Evolutionary conservation across 1,140 invertebrate genomes (phyloP).

Genomic region (Ostrea denselamellosa): DNA sequence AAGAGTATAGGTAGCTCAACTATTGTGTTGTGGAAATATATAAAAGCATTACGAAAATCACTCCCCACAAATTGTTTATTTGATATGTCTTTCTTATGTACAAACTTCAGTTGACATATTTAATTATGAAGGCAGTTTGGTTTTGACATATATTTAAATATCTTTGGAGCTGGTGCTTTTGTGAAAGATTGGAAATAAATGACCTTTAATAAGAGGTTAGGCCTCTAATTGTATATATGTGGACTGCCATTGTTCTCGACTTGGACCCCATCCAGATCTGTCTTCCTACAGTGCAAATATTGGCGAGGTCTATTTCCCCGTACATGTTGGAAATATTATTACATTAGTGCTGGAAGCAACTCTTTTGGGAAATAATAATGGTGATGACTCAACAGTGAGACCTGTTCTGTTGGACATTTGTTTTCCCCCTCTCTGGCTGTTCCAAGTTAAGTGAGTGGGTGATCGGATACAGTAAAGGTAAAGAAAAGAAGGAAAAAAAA

Average conservation of each 20-base stretch:
- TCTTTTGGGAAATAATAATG: constrained; percentile 40
- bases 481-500: not conserved
- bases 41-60: not conserved
- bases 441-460: not conserved
- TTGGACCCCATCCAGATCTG: constrained; percentile 24
- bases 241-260: not conserved
- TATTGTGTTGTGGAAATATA: not conserved
- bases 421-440: not conserved
- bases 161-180: constrained; percentile 9
- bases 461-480: not conserved
- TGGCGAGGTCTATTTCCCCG: constrained; percentile 25
- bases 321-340: constrained; percentile 31
- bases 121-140: constrained; percentile 12
- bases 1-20: not conserved
- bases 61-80: not conserved
- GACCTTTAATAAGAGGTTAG: constrained; percentile 35
- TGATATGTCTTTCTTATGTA: constrained; percentile 8
- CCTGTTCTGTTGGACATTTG: not conserved
- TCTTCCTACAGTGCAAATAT: constrained; percentile 35
- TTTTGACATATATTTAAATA: constrained; percentile 39
- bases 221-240: constrained; percentile 22
- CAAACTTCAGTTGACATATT: constrained; percentile 38
- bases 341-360: constrained; percentile 28
- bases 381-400: constrained; percentile 28
- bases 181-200: constrained; percentile 40